A percentile compares a stretch with the other conserved stretches of the same genome.
These are phyloP conservation scores for Cotesia glomerata DNA, from an alignment of 1,140 invertebrate species.

Conservation along the genomic window DNA sequence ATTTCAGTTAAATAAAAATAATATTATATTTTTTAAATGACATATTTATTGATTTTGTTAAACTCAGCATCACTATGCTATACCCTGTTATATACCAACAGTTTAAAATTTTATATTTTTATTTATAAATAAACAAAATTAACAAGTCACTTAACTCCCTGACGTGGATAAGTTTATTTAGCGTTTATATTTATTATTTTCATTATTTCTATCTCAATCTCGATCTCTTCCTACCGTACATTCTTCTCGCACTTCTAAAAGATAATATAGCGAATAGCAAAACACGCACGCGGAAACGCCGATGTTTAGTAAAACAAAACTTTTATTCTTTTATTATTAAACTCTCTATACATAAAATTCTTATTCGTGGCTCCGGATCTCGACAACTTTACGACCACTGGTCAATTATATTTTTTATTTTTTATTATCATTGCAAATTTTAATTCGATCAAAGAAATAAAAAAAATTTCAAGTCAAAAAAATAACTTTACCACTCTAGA, in stretches of 20 bases:
- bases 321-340: slow-evolving; percentile 8
- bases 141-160: background rate
- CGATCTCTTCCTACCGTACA: too few relatives aligned
- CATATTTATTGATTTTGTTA: too few relatives aligned
- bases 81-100: too few relatives aligned
- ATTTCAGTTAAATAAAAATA: too few relatives aligned
- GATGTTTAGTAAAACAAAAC: slow-evolving; percentile 1
- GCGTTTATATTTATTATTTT: background rate
- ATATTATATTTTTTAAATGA: too few relatives aligned
- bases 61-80: too few relatives aligned
- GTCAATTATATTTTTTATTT: slow-evolving; percentile 14
- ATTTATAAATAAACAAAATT: background rate
- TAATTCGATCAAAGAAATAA: background rate
- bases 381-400: slow-evolving; percentile 20
- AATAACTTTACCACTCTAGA: background rate
- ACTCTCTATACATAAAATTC: background rate
- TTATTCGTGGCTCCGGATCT: slow-evolving; percentile 12
- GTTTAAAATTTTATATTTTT: too few relatives aligned
- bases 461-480: background rate
- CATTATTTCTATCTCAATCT: too few relatives aligned
- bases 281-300: too few relatives aligned
- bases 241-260: too few relatives aligned
- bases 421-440: background rate
- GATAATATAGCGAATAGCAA: too few relatives aligned
- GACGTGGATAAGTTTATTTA: background rate